phyloP scores from a whole-genome alignment of 2,797 vertebrate species.

The Catharus ustulatus region DNA sequence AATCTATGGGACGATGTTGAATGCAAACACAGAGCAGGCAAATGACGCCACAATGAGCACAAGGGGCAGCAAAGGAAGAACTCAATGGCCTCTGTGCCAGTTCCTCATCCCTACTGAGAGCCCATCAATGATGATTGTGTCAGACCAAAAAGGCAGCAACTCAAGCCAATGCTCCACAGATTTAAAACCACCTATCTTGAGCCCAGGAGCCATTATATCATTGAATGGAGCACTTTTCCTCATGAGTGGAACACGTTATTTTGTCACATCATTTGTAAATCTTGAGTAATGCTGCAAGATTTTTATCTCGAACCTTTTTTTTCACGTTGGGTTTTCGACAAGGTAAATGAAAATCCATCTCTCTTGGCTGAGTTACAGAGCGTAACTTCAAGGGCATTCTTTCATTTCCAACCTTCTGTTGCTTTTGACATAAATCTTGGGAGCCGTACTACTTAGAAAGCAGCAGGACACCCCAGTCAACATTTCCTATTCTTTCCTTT shows the following conservation, averaged over 20 bases:
- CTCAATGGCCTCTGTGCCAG: neutral
- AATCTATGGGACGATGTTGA: accelerated
- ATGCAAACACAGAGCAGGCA: neutral
- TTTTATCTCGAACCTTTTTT: constrained; percentile 39
- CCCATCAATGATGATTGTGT: neutral
- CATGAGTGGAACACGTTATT: neutral
- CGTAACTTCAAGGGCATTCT: constrained; percentile 53
- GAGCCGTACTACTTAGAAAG: constrained; percentile 65
- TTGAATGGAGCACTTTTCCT: neutral
- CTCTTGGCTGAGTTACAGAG: constrained; percentile 27
- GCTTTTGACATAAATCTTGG: constrained; percentile 67
- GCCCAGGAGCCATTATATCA: neutral
- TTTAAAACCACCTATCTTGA: neutral
- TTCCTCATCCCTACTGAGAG: neutral
- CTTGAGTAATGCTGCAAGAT: constrained; percentile 5
- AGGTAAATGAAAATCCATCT: constrained; percentile 61
- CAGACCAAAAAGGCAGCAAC: neutral
- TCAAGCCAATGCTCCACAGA: neutral
- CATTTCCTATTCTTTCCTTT: constrained; percentile 65
- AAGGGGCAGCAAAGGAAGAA: neutral
- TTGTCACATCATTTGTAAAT: constrained; percentile 56
- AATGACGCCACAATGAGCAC: neutral
- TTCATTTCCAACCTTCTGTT: constrained; percentile 60
- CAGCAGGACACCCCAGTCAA: constrained; percentile 60
- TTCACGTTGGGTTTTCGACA: constrained; percentile 21